Conservation (phyloP, 2,888 invertebrate genomes). For the Nasonovia ribisnigri region DNA sequence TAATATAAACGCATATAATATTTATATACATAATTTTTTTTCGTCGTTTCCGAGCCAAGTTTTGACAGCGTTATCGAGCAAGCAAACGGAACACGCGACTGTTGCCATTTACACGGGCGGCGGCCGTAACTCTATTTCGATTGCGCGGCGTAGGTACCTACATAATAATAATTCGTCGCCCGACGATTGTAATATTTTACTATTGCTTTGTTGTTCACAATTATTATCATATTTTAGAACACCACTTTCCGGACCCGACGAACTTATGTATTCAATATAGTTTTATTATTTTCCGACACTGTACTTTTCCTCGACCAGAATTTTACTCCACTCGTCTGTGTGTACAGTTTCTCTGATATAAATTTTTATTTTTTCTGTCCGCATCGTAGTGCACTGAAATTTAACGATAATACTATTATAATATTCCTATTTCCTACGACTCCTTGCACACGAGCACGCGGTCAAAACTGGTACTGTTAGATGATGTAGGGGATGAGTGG, state of each 20-base stretch:
- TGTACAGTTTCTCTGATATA: neutral
- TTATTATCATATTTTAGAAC: neutral
- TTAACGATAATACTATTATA: neutral
- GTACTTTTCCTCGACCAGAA: neutral
- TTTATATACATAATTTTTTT: neutral
- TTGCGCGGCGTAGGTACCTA: neutral
- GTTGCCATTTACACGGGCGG: slow-evolving; percentile 52
- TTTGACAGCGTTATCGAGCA: slow-evolving; percentile 52
- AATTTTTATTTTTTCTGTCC: neutral
- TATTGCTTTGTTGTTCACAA: neutral
- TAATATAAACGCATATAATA: slow-evolving; percentile 25
- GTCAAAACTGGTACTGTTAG: neutral
- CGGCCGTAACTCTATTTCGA: slow-evolving; percentile 45
- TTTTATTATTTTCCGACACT: neutral
- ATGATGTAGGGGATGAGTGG: neutral
- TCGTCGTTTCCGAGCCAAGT: slow-evolving; percentile 35
- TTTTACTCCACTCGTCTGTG: neutral
- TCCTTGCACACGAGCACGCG: neutral
- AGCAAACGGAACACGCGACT: slow-evolving; percentile 31
- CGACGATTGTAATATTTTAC: neutral
- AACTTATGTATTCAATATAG: neutral
- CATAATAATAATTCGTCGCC: neutral
- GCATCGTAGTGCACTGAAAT: neutral
- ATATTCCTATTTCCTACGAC: neutral
- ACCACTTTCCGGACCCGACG: neutral